Evolutionary conservation across 1,140 invertebrate species (phyloP).

Genomic region (Temnothorax longispinosus): DNA sequence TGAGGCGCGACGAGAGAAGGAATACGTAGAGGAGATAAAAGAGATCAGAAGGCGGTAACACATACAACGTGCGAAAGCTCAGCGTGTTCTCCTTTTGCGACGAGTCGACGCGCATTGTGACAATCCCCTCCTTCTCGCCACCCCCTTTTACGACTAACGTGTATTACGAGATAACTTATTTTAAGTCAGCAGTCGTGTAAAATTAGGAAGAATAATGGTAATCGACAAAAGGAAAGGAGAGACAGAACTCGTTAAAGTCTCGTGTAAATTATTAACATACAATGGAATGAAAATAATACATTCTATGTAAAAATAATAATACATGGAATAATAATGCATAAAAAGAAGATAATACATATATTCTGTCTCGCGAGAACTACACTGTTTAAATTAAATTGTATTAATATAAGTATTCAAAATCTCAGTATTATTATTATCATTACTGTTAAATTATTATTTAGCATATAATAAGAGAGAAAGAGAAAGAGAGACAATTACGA

Average conservation of each 20-base stretch:
- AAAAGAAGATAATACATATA: neutral
- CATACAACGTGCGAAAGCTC: slow-evolving; percentile 74
- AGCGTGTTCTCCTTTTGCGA: slow-evolving; percentile 71
- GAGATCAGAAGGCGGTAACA: slow-evolving; percentile 77
- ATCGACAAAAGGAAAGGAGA: neutral
- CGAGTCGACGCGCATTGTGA: slow-evolving; percentile 71
- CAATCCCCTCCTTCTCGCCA: slow-evolving; percentile 28
- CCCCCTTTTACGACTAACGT: slow-evolving; percentile 21
- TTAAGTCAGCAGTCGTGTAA: slow-evolving; percentile 77
- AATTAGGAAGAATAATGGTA: slow-evolving; percentile 79
- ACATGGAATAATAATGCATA: neutral
- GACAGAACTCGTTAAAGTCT: neutral
- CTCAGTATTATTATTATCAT: neutral
- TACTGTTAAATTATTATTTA: neutral
- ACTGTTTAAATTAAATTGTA: neutral
- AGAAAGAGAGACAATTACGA: neutral
- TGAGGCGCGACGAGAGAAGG: slow-evolving; percentile 47
- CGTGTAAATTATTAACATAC: slow-evolving; percentile 15
- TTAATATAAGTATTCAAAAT: neutral
- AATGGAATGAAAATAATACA: neutral
- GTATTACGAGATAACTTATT: slow-evolving; percentile 79
- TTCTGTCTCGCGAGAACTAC: neutral
- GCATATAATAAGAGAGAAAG: neutral
- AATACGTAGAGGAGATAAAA: slow-evolving; percentile 43
- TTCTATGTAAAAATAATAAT: neutral